Conservation (phyloP, 2,113 vertebrate genomes). For the Scalopus aquaticus region DNA sequence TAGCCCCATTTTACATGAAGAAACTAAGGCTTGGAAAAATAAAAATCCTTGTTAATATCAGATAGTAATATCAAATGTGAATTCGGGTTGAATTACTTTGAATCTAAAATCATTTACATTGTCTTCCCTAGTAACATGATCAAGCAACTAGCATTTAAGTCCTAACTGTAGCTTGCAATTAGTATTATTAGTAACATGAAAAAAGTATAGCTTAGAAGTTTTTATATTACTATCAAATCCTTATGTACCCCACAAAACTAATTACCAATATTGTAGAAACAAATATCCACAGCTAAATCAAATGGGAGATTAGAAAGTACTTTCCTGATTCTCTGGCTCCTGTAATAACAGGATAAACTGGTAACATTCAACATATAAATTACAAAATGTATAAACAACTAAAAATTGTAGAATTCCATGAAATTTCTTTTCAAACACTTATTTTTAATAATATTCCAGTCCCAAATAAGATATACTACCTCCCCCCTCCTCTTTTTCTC, state of each 20-base stretch:
- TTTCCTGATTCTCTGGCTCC: not conserved
- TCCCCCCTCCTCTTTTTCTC: too few relatives aligned
- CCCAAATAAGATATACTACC: not conserved
- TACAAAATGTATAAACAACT: not conserved
- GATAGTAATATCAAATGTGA: not conserved
- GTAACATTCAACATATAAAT: not conserved
- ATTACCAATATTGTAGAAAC: not conserved
- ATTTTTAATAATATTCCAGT: not conserved
- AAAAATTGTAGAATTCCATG: not conserved
- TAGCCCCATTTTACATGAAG: not conserved
- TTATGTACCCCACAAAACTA: not conserved
- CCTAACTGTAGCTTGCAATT: not conserved
- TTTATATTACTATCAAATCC: not conserved
- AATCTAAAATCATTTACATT: not conserved
- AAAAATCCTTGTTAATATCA: too few relatives aligned
- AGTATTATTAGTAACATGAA: not conserved
- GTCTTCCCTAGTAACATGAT: not conserved
- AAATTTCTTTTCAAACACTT: not conserved
- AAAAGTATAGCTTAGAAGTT: not conserved
- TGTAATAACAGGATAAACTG: not conserved
- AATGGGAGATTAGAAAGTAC: not conserved
- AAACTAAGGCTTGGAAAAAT: not conserved
- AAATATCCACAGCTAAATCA: not conserved
- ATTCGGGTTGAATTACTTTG: not conserved
- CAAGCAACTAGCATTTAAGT: not conserved